Percentiles rank a stretch among this genome's conserved stretches.
Evolutionary conservation across 2,888 invertebrate genomes (phyloP).

Genomic region (Schizaphis graminum): DNA sequence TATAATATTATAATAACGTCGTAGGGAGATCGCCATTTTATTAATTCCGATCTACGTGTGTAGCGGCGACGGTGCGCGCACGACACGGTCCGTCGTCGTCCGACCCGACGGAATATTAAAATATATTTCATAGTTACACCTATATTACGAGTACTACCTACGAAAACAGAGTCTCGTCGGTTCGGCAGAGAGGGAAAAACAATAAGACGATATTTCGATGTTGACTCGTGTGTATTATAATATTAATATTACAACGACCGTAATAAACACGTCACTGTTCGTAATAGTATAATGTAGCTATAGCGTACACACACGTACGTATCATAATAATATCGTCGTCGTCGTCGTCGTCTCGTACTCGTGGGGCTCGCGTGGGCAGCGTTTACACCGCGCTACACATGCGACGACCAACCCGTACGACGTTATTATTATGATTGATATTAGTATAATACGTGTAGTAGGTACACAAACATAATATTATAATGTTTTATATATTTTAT

Average conservation of each 20-base stretch:
- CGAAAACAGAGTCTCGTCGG: background rate
- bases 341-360: background rate
- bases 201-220: background rate
- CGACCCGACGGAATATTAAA: no score
- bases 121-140: no score
- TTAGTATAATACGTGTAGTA: no score
- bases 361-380: slow-evolving; percentile 9
- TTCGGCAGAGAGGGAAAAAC: background rate
- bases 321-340: background rate
- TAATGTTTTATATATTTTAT: no score
- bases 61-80: background rate
- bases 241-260: no score
- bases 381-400: slow-evolving; percentile 7
- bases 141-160: no score
- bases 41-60: background rate
- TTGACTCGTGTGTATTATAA: no score
- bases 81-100: background rate
- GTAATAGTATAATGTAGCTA: background rate
- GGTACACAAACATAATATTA: no score
- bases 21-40: background rate
- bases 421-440: background rate
- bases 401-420: background rate
- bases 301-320: no score
- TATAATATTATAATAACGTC: background rate
- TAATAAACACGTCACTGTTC: background rate